Evolutionary conservation across 2,888 invertebrate species (phyloP).

Genomic region (Rotaria socialis): DNA sequence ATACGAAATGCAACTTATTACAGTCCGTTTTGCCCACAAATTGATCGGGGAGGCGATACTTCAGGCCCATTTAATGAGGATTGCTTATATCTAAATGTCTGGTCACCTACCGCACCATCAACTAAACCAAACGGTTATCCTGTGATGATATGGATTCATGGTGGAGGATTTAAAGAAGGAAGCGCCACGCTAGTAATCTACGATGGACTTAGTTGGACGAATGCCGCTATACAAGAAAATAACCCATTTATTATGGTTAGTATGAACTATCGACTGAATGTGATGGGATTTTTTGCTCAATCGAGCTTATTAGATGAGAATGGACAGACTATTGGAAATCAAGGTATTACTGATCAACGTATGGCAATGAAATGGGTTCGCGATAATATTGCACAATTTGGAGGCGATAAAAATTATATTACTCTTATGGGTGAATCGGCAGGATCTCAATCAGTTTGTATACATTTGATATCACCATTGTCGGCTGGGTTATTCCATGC

Average conservation of each 20-base stretch:
- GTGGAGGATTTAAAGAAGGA: slow-evolving; percentile 72
- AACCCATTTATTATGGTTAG: slow-evolving; percentile 84
- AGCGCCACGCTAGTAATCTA: slow-evolving; percentile 87
- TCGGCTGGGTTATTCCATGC: slow-evolving; percentile 72
- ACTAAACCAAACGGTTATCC: slow-evolving; percentile 64
- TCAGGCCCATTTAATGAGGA: slow-evolving; percentile 67
- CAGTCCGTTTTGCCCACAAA: neutral
- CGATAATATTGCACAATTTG: slow-evolving; percentile 55
- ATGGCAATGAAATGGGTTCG: slow-evolving; percentile 70
- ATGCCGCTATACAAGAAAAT: slow-evolving; percentile 75
- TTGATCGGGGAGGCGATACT: neutral
- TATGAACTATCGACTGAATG: slow-evolving; percentile 88
- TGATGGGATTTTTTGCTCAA: slow-evolving; percentile 68
- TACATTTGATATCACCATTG: slow-evolving; percentile 74
- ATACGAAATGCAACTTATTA: slow-evolving; percentile 28
- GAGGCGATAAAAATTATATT: slow-evolving; percentile 82
- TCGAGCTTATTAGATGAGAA: slow-evolving; percentile 66
- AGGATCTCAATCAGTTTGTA: slow-evolving; percentile 82
- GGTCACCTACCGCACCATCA: slow-evolving; percentile 66
- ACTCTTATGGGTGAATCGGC: slow-evolving; percentile 93
- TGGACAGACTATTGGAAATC: slow-evolving; percentile 67
- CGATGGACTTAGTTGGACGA: slow-evolving; percentile 65
- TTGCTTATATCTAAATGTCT: slow-evolving; percentile 87
- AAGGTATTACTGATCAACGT: slow-evolving; percentile 88
- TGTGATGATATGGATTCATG: slow-evolving; percentile 82